Evolutionary conservation across 2,797 vertebrate species (phyloP).

Genomic region (Moxostoma hubbsi): DNA sequence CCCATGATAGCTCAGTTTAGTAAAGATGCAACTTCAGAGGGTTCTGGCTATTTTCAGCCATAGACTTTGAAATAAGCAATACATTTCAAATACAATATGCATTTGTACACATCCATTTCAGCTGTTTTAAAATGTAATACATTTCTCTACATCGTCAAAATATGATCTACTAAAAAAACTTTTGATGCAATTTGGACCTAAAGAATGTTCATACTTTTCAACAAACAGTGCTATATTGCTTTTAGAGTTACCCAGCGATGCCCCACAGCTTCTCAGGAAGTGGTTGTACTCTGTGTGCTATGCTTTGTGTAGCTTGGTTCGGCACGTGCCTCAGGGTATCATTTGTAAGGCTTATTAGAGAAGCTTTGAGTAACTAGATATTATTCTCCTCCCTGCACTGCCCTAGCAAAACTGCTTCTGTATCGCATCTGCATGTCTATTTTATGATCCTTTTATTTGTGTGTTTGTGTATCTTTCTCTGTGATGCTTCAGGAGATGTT

Average conservation of each 20-base stretch:
- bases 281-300: slow-evolving; percentile 15
- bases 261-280: slow-evolving; percentile 24
- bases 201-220: neutral
- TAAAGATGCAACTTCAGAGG: slow-evolving; percentile 11
- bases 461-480: neutral
- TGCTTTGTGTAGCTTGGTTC: slow-evolving; percentile 34
- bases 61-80: slow-evolving; percentile 2
- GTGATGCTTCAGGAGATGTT: slow-evolving; percentile 22
- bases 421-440: slow-evolving; percentile 27
- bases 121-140: neutral
- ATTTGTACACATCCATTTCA: neutral
- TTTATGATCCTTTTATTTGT: neutral
- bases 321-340: slow-evolving; percentile 48
- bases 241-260: slow-evolving; percentile 12
- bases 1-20: slow-evolving; percentile 32
- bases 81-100: neutral
- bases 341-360: slow-evolving; percentile 56
- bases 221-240: slow-evolving; percentile 25
- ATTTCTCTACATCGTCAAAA: neutral
- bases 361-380: slow-evolving; percentile 41
- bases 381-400: slow-evolving; percentile 34
- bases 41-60: slow-evolving; percentile 25
- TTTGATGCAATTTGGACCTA: neutral
- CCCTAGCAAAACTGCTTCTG: slow-evolving; percentile 6
- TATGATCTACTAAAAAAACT: neutral